Percentiles rank a stretch among this genome's conserved stretches.
These are phyloP conservation scores for Cetonia aurata DNA, from an alignment of 2,888 invertebrate species.

Conservation along the genomic window DNA sequence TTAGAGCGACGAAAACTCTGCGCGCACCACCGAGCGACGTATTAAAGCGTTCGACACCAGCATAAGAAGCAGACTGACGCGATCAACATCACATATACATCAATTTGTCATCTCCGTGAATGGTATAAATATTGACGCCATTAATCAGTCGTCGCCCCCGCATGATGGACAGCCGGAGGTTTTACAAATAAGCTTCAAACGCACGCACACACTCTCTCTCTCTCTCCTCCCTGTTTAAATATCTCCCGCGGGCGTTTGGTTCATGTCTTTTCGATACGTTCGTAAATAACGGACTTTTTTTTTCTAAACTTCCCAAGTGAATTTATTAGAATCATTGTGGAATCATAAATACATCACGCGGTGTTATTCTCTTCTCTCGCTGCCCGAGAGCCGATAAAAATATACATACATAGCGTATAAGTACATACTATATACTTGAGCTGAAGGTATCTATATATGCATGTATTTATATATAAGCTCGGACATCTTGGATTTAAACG, in stretches of 20 bases:
- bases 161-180: constrained; percentile 58
- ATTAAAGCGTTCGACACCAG: constrained; percentile 29
- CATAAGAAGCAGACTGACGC: constrained; percentile 49
- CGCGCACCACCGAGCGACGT: not conserved
- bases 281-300: constrained; percentile 53
- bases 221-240: constrained; percentile 48
- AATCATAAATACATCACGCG: constrained; percentile 51
- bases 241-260: constrained; percentile 53
- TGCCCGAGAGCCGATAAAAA: constrained; percentile 39
- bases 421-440: too few species aligned
- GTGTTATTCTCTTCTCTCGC: constrained; percentile 29
- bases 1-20: constrained; percentile 20
- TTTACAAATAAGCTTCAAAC: constrained; percentile 55
- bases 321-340: constrained; percentile 55
- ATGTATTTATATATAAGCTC: constrained; percentile 45
- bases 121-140: constrained; percentile 66
- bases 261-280: constrained; percentile 55
- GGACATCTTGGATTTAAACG: constrained; percentile 34
- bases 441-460: not conserved
- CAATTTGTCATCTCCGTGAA: constrained; percentile 61
- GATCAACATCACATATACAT: constrained; percentile 59
- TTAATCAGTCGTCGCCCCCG: constrained; percentile 62
- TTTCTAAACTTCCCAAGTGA: constrained; percentile 49
- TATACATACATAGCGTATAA: constrained; percentile 19
- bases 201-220: constrained; percentile 4